Base-by-base conservation (phyloP, 2,888 invertebrate species). In the Operophtera brumata region DNA sequence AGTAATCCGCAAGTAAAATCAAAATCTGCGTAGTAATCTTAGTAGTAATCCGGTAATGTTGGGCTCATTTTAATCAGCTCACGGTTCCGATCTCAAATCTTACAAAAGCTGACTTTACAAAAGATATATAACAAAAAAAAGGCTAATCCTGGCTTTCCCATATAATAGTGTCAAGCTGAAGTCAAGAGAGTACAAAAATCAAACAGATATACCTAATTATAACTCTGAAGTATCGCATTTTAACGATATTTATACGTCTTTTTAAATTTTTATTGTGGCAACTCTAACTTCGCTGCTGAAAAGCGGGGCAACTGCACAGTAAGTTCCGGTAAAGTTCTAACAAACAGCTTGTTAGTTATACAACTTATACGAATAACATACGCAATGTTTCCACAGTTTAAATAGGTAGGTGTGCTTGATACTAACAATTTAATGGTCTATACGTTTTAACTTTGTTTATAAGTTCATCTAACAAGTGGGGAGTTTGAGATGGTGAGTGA, bases 341-440 rank as follows among this genome's bases (percentile, higher is more conserved):
- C 41, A 42, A 44, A 49, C 47, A 39, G 46, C 43, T 20, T 55
- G 52, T 32, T 52, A 52, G 48, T 59, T 48, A 52, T 53, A 34
- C 48, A 43, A 49, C 46, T 44, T 52, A 40, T 32, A 14, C 48
- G 39, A 42, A 50, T 52, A 52, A 55, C 44, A 13, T 36, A 46
- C 40, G 11, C 40, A 34, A 39, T 32, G 28, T 39, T 39, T 25
- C 28, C 35, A 9, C 36, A 45, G 37, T 47, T 43, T 47, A 46
- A 47, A 51, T 49, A 47, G 30, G 36, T 47, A 47, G 25, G 39
- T 55, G 41, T 46, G 43, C 52, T 47, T 48, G 46, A 54, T 48
- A 47, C 35, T 44, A 47, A 46, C 55, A 55, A 55, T 48, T 49
- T 45, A 51, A 51, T 43, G 12, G 14, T 39, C 30, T 39, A 42